Base-by-base conservation (phyloP, 1,140 invertebrate genomes). In the Drosophila arawakana region DNA sequence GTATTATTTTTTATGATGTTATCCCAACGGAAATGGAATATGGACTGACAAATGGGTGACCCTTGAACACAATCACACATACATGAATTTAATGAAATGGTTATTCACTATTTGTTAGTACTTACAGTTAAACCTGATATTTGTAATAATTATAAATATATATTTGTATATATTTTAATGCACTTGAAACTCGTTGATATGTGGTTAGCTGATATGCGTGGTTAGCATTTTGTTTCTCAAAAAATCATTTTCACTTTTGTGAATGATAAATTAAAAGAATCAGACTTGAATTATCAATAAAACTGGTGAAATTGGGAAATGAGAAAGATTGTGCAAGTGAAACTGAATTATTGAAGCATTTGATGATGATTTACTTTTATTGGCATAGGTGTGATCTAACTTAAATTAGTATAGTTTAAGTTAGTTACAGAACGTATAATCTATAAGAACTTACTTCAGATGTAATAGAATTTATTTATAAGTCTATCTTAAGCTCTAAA, bases 91-190 rank as follows among this genome's bases (percentile, higher is more conserved):
- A 15, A 68, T 68, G 13, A 55, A 69, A 46, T 54, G 35, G 39
- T 61, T 63, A 50, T 52, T 57, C 65, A 61, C 59, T 49, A 35
- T 60, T 67, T 70, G 37, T 71, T 70, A 30, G 68, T 86, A 79
- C 79, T 86, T 86, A 88, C 79, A 76, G 60, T 88, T 82, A 79
- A 49, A 74, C 55, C 68, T 78, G 66, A 61, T 15, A 67, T 59
- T 52, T 73, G 35, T 60, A 49, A 58, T 50, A 58, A 63, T 43
- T 37, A 59, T 73, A 50, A 71, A 47, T 66, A 34, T 30, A 37
- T 54, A 8, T 61, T 8, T 37, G 52, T n/a, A 15, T 15, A 58
- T 43, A 13, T 13, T 52, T 52, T 10, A 2, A 63, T 65, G 15
- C 68, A 54, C 7, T 62, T 52, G 8, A 18, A 7, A 9, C 21